Base-by-base conservation (phyloP, 2,113 vertebrate genomes). In the Passer domesticus region DNA sequence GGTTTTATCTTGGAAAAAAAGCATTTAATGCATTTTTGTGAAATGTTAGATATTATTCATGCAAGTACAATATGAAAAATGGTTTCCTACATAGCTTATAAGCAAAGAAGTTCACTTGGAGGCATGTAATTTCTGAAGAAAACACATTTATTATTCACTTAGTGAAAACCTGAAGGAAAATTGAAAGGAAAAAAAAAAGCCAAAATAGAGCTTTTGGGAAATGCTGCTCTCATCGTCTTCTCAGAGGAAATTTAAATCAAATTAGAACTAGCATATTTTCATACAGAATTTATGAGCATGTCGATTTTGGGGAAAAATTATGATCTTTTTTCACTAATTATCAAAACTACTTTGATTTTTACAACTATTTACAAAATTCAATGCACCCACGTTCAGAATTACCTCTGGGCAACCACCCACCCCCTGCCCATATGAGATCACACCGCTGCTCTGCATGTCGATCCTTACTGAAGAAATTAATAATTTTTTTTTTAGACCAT, bases 111-210 rank as follows among this genome's bases (percentile, higher is more conserved):
- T 92, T 96, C 83, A 90, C 67, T 94, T 87, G 35, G 91, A 93
- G 93, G 70, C 78, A 87, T 89, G 86, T 66, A 91, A 89, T 95
- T 95, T 95, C 58, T 80, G 83, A 94, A 74, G 64, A 95, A 95
- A 96, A 86, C 87, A 92, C 69, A 92, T 96, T 95, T 96, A 94
- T 95, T 94, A 95, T 92, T 95, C 95, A 87, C 62, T 84, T 76
- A 92, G 79, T 64, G 63, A 41, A 94, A 95, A 95, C 37, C 58
- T 90, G 63, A 87, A 92, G 66, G 67, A 92, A 88, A 95, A 95
- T 14, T 89, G 58, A 90, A 92, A 50, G 19, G 2, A 30, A 41
- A 85, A 46, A 63, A 28, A 68, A 59, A 72, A 22, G 22, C 24
- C 78, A 31, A 27, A 68, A 41, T 85, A 43, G 44, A 68, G 60